These are phyloP conservation scores for Procambarus clarkii DNA, from an alignment of 1,140 invertebrate species.

Conservation along the genomic window DNA sequence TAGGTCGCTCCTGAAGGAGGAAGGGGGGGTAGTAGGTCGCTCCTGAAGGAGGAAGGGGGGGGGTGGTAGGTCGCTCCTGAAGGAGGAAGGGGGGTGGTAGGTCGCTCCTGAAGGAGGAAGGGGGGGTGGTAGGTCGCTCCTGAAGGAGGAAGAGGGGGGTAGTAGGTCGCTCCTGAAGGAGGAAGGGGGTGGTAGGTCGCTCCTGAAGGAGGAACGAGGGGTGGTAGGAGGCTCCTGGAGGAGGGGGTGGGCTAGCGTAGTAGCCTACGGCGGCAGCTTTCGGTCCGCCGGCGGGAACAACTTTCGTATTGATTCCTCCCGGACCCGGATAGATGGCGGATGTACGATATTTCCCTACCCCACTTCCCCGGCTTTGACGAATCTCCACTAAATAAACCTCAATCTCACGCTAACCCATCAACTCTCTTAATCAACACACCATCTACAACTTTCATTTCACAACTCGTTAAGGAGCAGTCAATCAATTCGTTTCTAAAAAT, in stretches of 20 bases:
- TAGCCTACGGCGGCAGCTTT: constrained; percentile 12
- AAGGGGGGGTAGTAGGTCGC: too few species aligned
- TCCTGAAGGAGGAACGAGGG: not conserved
- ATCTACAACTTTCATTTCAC: too few species aligned
- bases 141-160: not conserved
- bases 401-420: too few species aligned
- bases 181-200: not conserved
- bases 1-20: too few species aligned
- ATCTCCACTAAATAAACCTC: too few species aligned
- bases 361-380: too few species aligned
- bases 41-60: too few species aligned
- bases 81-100: too few species aligned
- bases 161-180: not conserved
- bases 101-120: not conserved
- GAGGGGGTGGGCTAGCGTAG: not conserved
- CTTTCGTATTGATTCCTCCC: not conserved
- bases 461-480: too few species aligned
- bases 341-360: not conserved
- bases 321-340: not conserved
- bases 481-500: not conserved
- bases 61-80: too few species aligned
- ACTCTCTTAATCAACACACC: too few species aligned
- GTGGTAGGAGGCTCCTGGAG: not conserved
- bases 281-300: not conserved
- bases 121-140: too few species aligned